These are phyloP conservation scores for Typhlichthys subterraneus DNA, from an alignment of 2,797 vertebrate species.

Conservation along the genomic window DNA sequence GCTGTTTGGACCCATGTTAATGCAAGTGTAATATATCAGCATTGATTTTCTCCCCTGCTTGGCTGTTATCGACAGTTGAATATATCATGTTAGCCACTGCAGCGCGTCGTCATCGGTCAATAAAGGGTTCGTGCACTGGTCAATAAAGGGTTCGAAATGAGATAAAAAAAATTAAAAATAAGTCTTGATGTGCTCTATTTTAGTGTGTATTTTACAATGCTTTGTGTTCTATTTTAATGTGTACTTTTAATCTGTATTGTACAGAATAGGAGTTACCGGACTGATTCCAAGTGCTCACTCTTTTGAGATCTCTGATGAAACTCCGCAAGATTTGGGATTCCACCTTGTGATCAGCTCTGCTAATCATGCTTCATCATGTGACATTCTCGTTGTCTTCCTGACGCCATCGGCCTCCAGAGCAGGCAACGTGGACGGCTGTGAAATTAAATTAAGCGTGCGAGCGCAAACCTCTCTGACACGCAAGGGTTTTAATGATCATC, in stretches of 20 bases:
- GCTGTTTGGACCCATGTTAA: conserved; percentile 47
- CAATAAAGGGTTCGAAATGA: conserved; percentile 53
- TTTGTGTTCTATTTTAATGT: conserved; percentile 10
- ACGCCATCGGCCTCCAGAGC: conserved; percentile 41
- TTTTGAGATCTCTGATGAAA: conserved; percentile 1
- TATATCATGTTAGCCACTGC: conserved; percentile 70
- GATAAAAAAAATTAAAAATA: conserved; percentile 33
- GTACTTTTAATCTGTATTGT: background rate
- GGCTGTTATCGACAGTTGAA: conserved; percentile 60
- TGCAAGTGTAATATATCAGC: conserved; percentile 64
- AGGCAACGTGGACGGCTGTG: conserved; percentile 57
- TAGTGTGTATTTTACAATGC: background rate
- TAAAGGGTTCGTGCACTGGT: conserved; percentile 58
- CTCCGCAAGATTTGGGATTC: background rate
- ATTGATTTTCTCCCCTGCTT: conserved; percentile 66
- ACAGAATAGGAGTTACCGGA: background rate
- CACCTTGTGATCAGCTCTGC: conserved; percentile 15
- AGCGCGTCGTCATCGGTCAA: conserved; percentile 39
- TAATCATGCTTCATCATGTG: background rate
- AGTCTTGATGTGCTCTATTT: conserved; percentile 12
- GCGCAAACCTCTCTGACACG: conserved; percentile 46
- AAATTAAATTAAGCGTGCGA: conserved; percentile 66
- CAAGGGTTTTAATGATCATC: conserved; percentile 72
- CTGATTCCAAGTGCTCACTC: background rate
- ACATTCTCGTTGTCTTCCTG: background rate